Evolutionary conservation across 2,888 invertebrate genomes (phyloP).

Genomic region (Apotomis capreana): DNA sequence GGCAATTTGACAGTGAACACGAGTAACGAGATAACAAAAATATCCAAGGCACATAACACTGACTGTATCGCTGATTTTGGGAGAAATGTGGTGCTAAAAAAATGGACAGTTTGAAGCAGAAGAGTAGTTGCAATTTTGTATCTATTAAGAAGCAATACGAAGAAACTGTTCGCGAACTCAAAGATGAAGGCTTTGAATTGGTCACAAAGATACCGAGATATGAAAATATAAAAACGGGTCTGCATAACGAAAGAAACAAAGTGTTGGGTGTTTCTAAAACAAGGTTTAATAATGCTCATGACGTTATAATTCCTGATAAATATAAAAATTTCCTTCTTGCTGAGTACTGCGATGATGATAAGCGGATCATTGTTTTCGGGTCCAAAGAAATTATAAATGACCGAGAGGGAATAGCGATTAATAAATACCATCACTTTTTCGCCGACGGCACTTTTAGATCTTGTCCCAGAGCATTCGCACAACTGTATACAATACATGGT

Average conservation of each 20-base stretch:
- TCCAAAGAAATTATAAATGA: conserved; percentile 17
- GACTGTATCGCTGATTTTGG: too few species aligned
- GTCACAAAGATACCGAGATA: conserved; percentile 10
- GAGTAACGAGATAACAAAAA: too few species aligned
- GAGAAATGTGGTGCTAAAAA: too few species aligned
- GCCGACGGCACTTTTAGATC: too few species aligned
- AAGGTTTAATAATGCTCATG: conserved; percentile 16
- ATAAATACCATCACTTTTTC: conserved; percentile 18
- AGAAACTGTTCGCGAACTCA: conserved; percentile 21
- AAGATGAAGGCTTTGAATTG: conserved; percentile 7
- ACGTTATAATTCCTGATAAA: conserved; percentile 21
- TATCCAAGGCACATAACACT: too few species aligned
- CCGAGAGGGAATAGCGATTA: conserved; percentile 10
- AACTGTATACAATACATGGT: conserved; percentile 8
- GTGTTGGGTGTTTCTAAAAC: conserved; percentile 18
- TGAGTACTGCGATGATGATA: conserved; percentile 17
- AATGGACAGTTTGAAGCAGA: too few species aligned
- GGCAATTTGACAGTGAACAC: too few species aligned
- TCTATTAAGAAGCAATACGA: conserved; percentile 7
- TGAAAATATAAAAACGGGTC: conserved; percentile 5
- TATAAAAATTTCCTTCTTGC: conserved; percentile 13
- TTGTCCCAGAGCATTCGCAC: too few species aligned
- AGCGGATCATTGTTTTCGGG: conserved; percentile 19
- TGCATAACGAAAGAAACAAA: conserved; percentile 6
- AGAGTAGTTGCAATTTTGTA: too few species aligned